phyloP scores from a whole-genome alignment of 2,797 vertebrate species.

The Moxostoma hubbsi region DNA sequence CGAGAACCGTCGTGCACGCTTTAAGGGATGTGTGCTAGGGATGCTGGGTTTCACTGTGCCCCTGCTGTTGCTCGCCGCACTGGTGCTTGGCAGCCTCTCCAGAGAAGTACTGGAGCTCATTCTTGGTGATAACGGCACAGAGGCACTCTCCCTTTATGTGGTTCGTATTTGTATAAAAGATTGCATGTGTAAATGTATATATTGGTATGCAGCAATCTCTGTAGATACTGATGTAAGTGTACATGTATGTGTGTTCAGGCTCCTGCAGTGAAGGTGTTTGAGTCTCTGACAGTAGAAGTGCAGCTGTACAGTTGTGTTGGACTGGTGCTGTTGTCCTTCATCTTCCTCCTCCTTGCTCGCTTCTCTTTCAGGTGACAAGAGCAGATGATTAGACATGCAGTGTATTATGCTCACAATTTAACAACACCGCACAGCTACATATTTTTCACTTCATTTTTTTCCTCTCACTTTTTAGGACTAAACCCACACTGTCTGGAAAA shows the following conservation, averaged over 20 bases:
- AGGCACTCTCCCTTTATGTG: constrained; percentile 77
- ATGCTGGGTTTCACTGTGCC: constrained; percentile 80
- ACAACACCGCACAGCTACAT: not conserved
- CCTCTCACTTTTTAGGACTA: constrained; percentile 69
- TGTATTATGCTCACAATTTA: not conserved
- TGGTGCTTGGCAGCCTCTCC: constrained; percentile 77
- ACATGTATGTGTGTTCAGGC: constrained; percentile 59
- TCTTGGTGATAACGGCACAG: constrained; percentile 72
- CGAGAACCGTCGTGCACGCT: constrained; percentile 77
- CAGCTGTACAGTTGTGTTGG: constrained; percentile 74
- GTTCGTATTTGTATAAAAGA: constrained; percentile 62
- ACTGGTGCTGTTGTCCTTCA: constrained; percentile 76
- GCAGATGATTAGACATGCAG: not conserved
- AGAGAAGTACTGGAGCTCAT: constrained; percentile 69
- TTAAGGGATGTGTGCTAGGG: constrained; percentile 78
- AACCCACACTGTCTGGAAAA: constrained; percentile 77
- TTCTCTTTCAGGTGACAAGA: constrained; percentile 77
- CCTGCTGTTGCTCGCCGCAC: constrained; percentile 73
- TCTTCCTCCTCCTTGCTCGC: constrained; percentile 79
- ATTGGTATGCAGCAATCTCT: not conserved
- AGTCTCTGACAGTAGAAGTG: constrained; percentile 73
- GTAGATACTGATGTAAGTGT: constrained; percentile 6
- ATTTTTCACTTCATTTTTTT: not conserved
- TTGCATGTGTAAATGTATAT: too few relatives aligned
- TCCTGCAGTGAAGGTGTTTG: constrained; percentile 71